phyloP scores from a whole-genome alignment of 2,888 invertebrate genomes.

The Eupithecia abbreviata region DNA sequence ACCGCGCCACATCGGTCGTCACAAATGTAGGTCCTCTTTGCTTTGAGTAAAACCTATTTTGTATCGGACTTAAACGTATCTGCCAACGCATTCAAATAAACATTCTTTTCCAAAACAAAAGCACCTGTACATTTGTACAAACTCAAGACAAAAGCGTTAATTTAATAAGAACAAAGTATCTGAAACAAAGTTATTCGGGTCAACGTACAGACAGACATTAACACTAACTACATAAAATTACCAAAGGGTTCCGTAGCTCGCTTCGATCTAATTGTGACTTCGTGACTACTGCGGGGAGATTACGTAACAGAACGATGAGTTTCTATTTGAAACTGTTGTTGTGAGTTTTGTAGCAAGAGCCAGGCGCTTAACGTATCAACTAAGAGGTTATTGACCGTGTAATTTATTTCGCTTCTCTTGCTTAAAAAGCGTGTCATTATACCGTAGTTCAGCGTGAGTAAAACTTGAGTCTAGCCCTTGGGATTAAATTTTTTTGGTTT shows the following conservation, averaged over 20 bases:
- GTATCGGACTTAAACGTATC: neutral
- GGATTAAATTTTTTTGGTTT: no score
- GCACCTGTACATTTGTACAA: neutral
- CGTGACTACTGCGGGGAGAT: conserved; percentile 63
- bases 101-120: neutral
- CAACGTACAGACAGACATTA: conserved; percentile 62
- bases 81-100: neutral
- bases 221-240: conserved; percentile 77
- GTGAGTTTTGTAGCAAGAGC: neutral
- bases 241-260: conserved; percentile 72
- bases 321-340: neutral
- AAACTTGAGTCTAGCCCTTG: no score
- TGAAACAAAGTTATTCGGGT: conserved; percentile 51
- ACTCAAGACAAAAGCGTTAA: conserved; percentile 17
- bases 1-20: no score
- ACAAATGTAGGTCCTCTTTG: neutral
- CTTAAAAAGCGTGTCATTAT: no score
- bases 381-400: neutral
- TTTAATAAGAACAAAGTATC: conserved; percentile 35
- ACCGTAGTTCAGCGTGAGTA: no score
- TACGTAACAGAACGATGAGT: neutral
- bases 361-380: neutral
- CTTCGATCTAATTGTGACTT: conserved; percentile 75
- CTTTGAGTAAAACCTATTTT: neutral
- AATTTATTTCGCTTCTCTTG: no score